A percentile compares a stretch with the other conserved stretches of the same genome.
phyloP scores from a whole-genome alignment of 2,113 vertebrate genomes.

The Otus sunia region DNA sequence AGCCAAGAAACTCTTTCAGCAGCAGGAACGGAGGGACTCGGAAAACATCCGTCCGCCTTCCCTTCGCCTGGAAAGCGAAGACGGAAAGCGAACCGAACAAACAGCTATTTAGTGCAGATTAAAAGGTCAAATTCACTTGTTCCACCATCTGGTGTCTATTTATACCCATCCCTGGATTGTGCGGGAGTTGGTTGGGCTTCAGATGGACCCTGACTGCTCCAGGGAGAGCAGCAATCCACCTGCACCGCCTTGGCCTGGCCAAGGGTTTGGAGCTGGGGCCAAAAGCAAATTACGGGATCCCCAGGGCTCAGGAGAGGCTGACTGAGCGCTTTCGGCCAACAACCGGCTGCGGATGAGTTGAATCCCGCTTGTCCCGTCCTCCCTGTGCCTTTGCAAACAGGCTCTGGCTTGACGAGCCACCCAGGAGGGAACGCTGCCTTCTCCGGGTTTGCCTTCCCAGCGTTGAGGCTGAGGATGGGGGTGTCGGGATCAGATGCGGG shows the following conservation, averaged over 20 bases:
- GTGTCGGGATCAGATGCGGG: neutral
- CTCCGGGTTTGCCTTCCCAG: neutral
- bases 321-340: neutral
- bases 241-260: neutral
- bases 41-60: neutral
- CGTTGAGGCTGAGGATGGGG: neutral
- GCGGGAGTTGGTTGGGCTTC: neutral
- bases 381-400: neutral
- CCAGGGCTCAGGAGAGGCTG: neutral
- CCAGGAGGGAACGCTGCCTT: neutral
- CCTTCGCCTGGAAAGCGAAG: neutral
- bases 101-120: conserved; percentile 5
- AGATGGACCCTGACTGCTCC: neutral
- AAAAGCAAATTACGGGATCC: neutral
- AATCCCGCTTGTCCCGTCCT: neutral
- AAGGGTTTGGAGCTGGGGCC: neutral
- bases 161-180: neutral
- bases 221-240: conserved; percentile 4
- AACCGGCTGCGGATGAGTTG: neutral
- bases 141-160: conserved; percentile 60
- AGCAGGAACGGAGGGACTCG: neutral
- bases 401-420: neutral
- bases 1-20: neutral
- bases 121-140: conserved; percentile 48
- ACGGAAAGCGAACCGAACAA: neutral